Percentiles rank a stretch among this genome's conserved stretches.
These are phyloP conservation scores for Galemys pyrenaicus DNA, from an alignment of 2,113 vertebrate genomes.

Conservation along the genomic window DNA sequence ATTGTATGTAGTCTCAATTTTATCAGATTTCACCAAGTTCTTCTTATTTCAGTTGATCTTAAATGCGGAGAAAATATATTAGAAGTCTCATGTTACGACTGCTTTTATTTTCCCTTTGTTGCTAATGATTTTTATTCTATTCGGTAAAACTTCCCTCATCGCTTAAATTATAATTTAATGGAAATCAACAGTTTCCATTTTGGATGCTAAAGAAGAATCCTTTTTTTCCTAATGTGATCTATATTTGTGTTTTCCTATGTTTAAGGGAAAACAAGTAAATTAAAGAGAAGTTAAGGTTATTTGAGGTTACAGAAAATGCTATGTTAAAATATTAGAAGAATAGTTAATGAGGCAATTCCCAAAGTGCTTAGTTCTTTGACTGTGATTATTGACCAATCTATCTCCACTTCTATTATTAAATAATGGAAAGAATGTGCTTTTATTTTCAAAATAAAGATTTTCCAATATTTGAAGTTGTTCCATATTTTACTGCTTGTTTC, in stretches of 20 bases:
- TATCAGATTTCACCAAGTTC: background rate
- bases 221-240: background rate
- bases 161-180: background rate
- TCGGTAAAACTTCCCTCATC: background rate
- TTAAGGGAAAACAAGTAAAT: background rate
- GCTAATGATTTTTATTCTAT: background rate
- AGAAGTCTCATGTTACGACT: background rate
- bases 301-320: background rate
- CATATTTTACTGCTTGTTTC: constrained; percentile 6
- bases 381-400: background rate
- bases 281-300: constrained; percentile 13
- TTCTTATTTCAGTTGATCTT: background rate
- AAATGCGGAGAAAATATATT: background rate
- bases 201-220: background rate
- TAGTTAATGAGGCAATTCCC: background rate
- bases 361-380: background rate
- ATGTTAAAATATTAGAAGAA: background rate
- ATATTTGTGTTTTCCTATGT: background rate
- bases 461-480: constrained; percentile 16
- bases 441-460: constrained; percentile 41
- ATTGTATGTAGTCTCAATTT: background rate
- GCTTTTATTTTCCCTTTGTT: background rate
- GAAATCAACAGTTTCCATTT: background rate
- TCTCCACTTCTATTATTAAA: constrained; percentile 20
- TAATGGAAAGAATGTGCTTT: background rate